Percentiles rank a stretch among this genome's conserved stretches.
Evolutionary conservation across 2,888 invertebrate genomes (phyloP).

Genomic region (Miltochrista miniata): DNA sequence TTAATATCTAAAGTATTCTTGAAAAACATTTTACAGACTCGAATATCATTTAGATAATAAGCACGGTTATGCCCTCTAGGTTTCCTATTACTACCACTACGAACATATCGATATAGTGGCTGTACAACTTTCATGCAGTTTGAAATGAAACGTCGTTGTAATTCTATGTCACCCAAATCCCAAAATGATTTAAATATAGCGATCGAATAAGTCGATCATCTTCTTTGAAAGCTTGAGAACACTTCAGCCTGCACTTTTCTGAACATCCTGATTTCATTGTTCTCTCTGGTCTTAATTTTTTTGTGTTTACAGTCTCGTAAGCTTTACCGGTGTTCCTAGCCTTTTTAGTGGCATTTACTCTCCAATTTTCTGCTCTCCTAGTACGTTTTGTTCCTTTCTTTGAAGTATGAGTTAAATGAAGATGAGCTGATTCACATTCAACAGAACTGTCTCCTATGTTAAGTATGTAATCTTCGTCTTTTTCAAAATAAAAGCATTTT

Average conservation of each 20-base stretch:
- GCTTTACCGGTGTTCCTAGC: slow-evolving; percentile 4
- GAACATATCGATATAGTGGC: background rate
- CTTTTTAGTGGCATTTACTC: background rate
- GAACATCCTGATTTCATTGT: slow-evolving; percentile 4
- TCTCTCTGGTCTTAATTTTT: slow-evolving; percentile 5
- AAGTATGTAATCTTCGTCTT: background rate
- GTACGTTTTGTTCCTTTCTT: slow-evolving; percentile 2
- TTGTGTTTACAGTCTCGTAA: background rate
- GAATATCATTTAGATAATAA: slow-evolving; percentile 5
- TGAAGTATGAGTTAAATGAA: background rate
- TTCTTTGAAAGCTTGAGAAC: slow-evolving; percentile 2
- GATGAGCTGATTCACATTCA: background rate
- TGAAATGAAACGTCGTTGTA: slow-evolving; percentile 11
- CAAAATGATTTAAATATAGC: slow-evolving; percentile 5
- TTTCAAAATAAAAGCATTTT: background rate
- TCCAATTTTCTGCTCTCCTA: slow-evolving; percentile 5
- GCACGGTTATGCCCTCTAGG: slow-evolving; percentile 4
- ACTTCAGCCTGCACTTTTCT: slow-evolving; percentile 1
- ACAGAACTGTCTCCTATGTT: background rate
- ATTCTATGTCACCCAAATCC: slow-evolving; percentile 2
- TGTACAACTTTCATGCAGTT: slow-evolving; percentile 9
- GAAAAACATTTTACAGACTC: slow-evolving; percentile 19
- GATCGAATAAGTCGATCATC: slow-evolving; percentile 4
- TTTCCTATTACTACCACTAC: slow-evolving; percentile 10
- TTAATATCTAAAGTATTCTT: slow-evolving; percentile 22